Evolutionary conservation across 2,797 vertebrate species (phyloP).

Genomic region (Ataeniobius toweri): DNA sequence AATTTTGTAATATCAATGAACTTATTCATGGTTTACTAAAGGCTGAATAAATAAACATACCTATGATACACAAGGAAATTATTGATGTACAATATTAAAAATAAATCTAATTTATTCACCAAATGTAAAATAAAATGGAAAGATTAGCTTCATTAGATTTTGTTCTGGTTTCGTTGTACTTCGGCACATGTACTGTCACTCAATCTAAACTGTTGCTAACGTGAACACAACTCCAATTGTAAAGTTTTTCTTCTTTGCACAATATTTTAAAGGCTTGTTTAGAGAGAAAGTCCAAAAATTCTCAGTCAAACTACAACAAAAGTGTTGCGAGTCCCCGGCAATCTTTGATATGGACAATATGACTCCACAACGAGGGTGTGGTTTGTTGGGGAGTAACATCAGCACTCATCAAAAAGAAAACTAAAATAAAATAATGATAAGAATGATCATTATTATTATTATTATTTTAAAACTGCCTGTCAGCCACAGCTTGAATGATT

Average conservation of each 20-base stretch:
- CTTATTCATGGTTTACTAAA: background rate
- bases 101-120: background rate
- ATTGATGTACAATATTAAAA: background rate
- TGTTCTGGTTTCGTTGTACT: background rate
- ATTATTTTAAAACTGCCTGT: background rate
- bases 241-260: background rate
- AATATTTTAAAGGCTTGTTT: background rate
- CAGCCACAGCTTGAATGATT: background rate
- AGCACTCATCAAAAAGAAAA: too few species aligned
- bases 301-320: background rate
- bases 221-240: background rate
- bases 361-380: background rate
- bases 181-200: background rate
- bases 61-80: background rate
- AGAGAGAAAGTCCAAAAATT: background rate
- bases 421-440: too few species aligned
- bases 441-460: too few species aligned
- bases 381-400: background rate
- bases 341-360: background rate
- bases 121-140: background rate
- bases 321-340: background rate
- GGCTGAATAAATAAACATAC: background rate
- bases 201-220: background rate
- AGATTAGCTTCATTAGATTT: background rate
- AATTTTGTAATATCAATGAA: background rate